phyloP scores from a whole-genome alignment of 2,113 vertebrate species.

The Fulmarus glacialis region DNA sequence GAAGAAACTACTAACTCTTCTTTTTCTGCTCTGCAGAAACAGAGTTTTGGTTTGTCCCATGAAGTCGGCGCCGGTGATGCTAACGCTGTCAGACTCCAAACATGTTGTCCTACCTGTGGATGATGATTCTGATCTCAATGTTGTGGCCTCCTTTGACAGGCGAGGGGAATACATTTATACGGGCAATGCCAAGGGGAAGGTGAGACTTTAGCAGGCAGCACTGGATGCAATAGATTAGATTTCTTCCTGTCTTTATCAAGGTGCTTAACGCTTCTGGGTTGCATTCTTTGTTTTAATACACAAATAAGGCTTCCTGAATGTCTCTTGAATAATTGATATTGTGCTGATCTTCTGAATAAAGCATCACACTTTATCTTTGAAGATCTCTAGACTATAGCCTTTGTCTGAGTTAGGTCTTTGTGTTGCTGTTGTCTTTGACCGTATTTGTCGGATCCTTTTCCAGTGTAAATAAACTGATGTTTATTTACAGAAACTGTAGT shows the following conservation, averaged over 20 bases:
- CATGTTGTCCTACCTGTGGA: conserved; percentile 96
- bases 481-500: background rate
- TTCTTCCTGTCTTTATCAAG: background rate
- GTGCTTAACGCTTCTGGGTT: background rate
- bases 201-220: conserved; percentile 53
- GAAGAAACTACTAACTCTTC: fast-evolving
- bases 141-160: conserved; percentile 97
- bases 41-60: conserved; percentile 97
- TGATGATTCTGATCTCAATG: conserved; percentile 97
- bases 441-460: background rate
- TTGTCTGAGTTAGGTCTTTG: background rate
- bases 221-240: background rate
- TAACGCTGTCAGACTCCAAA: conserved; percentile 94
- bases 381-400: background rate
- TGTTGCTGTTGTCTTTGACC: background rate
- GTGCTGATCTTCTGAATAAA: background rate
- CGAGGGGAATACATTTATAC: conserved; percentile 97
- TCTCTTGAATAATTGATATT: background rate
- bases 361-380: background rate
- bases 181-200: conserved; percentile 98
- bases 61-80: conserved; percentile 96
- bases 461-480: background rate
- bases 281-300: background rate
- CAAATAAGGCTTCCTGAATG: background rate
- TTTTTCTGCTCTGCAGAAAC: conserved; percentile 79